Percentiles rank a stretch among this genome's conserved stretches.
Evolutionary conservation across 2,797 vertebrate genomes (phyloP).

Genomic region (Anguilla anguilla): DNA sequence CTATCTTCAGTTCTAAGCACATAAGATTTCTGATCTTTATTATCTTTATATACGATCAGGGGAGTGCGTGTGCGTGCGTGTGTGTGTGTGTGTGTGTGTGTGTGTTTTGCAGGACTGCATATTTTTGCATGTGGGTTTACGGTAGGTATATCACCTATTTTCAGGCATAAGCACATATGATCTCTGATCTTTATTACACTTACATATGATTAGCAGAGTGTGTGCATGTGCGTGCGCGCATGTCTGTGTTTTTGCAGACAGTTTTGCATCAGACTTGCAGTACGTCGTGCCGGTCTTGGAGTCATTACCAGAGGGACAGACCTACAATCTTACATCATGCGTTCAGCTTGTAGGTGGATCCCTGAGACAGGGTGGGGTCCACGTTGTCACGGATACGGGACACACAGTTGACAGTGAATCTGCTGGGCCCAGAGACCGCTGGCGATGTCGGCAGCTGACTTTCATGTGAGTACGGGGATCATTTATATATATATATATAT

Average conservation of each 20-base stretch:
- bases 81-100: too few species aligned
- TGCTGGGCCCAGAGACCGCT: not conserved
- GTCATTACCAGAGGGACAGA: not conserved
- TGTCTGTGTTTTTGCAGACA: not conserved
- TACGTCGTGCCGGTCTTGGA: not conserved
- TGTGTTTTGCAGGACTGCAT: too few species aligned
- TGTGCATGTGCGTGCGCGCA: not conserved
- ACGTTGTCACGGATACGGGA: not conserved
- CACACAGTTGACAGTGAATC: not conserved
- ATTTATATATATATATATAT: not conserved
- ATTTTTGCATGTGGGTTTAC: too few species aligned
- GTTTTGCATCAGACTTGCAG: too few species aligned
- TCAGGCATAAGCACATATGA: too few species aligned
- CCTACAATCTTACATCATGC: not conserved
- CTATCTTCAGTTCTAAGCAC: too few species aligned
- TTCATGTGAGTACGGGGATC: not conserved
- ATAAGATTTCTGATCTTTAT: too few species aligned
- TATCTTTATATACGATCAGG: too few species aligned
- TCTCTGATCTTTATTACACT: too few species aligned
- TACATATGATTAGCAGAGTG: too few species aligned
- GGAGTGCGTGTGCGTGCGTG: too few species aligned
- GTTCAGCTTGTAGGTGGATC: not conserved
- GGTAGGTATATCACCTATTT: too few species aligned
- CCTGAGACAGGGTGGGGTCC: not conserved
- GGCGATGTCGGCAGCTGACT: not conserved